Percentiles rank a stretch among this genome's conserved stretches.
phyloP scores from a whole-genome alignment of 1,140 invertebrate genomes.

The Brachionus manjavacas region DNA sequence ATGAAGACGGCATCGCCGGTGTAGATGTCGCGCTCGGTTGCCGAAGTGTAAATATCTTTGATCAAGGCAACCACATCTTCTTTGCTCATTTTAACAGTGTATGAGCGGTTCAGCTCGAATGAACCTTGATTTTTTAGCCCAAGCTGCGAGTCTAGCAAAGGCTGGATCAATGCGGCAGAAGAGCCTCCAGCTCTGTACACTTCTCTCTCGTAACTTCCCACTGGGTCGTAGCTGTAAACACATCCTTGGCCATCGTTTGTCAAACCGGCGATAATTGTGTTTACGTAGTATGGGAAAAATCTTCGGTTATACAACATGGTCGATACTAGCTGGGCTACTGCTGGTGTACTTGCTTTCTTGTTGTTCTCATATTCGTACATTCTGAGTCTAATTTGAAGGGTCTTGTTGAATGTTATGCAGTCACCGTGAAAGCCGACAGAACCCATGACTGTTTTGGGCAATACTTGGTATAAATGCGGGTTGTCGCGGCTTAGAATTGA shows the following conservation, averaged over 20 bases:
- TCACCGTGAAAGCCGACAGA: slow-evolving; percentile 39
- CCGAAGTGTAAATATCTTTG: slow-evolving; percentile 92
- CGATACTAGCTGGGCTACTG: slow-evolving; percentile 88
- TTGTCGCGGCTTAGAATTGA: slow-evolving; percentile 81
- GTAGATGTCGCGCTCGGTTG: slow-evolving; percentile 91
- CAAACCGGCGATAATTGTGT: slow-evolving; percentile 83
- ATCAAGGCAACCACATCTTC: slow-evolving; percentile 77
- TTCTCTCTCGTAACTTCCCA: slow-evolving; percentile 80
- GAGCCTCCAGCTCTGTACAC: slow-evolving; percentile 76
- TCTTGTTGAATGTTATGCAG: slow-evolving; percentile 65
- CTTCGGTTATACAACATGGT: slow-evolving; percentile 91
- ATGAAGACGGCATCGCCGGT: slow-evolving; percentile 86
- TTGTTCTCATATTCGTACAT: slow-evolving; percentile 93
- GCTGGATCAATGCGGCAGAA: slow-evolving; percentile 60
- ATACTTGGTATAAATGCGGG: slow-evolving; percentile 61
- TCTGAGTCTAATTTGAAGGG: slow-evolving; percentile 37
- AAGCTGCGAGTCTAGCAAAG: slow-evolving; percentile 63
- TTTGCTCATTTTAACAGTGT: slow-evolving; percentile 51
- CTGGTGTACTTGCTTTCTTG: slow-evolving; percentile 82
- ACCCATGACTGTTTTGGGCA: slow-evolving; percentile 45
- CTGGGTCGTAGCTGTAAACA: slow-evolving; percentile 91
- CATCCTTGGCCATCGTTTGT: slow-evolving; percentile 73
- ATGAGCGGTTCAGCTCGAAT: slow-evolving; percentile 49
- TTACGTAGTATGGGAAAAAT: slow-evolving; percentile 97
- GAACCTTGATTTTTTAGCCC: slow-evolving; percentile 71